A percentile compares a stretch with the other conserved stretches of the same genome.
These are phyloP conservation scores for Periplaneta americana DNA, from an alignment of 1,140 invertebrate genomes.

Conservation along the genomic window DNA sequence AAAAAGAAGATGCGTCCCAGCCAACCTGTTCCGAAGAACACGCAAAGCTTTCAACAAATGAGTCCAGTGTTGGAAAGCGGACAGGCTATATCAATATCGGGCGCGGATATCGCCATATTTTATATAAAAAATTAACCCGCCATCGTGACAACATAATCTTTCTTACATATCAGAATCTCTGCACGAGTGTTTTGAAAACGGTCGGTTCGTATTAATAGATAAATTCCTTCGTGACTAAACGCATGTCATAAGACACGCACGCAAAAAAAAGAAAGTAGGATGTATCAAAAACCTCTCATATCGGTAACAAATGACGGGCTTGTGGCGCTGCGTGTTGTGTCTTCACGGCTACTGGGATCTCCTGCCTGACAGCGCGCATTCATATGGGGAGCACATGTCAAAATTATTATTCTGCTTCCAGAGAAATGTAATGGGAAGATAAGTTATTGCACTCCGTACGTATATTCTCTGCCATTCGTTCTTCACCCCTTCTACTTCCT, in stretches of 20 bases:
- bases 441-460: neutral
- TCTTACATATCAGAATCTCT: neutral
- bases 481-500: neutral
- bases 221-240: neutral
- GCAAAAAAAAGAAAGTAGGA: neutral
- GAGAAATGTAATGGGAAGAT: neutral
- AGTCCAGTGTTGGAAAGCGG: neutral
- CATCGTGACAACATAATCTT: neutral
- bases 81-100: neutral
- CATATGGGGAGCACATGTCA: neutral
- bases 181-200: neutral
- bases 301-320: neutral
- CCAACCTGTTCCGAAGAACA: too few relatives aligned
- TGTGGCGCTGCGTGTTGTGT: neutral
- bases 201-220: neutral
- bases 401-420: neutral
- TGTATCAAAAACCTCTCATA: neutral
- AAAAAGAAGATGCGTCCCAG: too few relatives aligned
- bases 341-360: too few relatives aligned
- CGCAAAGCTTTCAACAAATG: too few relatives aligned
- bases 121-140: neutral
- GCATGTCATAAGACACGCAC: neutral
- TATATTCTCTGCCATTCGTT: too few relatives aligned
- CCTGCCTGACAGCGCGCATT: neutral
- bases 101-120: neutral